Percentiles rank a stretch among this genome's conserved stretches.
phyloP scores from a whole-genome alignment of 2,113 vertebrate genomes.

The Paradoxurus hermaphroditus region DNA sequence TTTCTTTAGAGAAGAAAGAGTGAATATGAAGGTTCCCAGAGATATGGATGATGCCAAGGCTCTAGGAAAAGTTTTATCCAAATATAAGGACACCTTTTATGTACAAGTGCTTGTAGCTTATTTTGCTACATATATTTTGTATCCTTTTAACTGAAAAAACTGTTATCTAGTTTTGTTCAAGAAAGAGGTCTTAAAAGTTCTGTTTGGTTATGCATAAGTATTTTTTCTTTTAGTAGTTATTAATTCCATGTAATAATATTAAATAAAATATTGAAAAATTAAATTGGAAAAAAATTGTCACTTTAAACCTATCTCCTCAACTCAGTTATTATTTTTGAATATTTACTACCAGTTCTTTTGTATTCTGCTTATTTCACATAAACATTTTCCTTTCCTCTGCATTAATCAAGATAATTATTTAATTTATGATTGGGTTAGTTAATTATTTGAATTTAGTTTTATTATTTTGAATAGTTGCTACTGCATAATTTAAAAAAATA shows the following conservation, averaged over 20 bases:
- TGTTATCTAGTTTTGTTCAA: slow-evolving; percentile 43
- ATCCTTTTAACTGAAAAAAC: slow-evolving; percentile 88
- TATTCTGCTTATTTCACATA: slow-evolving; percentile 30
- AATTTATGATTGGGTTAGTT: background rate
- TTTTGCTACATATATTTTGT: slow-evolving; percentile 98
- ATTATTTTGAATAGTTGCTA: background rate
- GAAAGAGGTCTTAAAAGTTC: slow-evolving; percentile 31
- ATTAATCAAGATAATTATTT: slow-evolving; percentile 10
- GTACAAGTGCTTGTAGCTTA: slow-evolving; percentile 97
- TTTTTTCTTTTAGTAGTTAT: slow-evolving; percentile 35
- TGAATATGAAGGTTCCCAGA: slow-evolving; percentile 95
- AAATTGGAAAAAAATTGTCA: background rate
- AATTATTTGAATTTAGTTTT: background rate
- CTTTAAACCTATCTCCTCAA: background rate
- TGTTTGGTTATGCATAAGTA: slow-evolving; percentile 9
- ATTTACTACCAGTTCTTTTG: background rate
- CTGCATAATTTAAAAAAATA: background rate
- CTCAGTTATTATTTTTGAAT: background rate
- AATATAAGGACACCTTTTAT: slow-evolving; percentile 99
- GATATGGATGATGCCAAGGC: slow-evolving; percentile 99
- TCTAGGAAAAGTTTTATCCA: slow-evolving; percentile 96
- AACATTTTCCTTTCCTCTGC: background rate
- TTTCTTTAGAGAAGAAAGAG: slow-evolving; percentile 91
- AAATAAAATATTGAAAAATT: slow-evolving; percentile 6
- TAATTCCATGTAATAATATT: background rate